Conservation (phyloP, 2,797 vertebrate genomes). For the Pseudochromis fuscus region DNA sequence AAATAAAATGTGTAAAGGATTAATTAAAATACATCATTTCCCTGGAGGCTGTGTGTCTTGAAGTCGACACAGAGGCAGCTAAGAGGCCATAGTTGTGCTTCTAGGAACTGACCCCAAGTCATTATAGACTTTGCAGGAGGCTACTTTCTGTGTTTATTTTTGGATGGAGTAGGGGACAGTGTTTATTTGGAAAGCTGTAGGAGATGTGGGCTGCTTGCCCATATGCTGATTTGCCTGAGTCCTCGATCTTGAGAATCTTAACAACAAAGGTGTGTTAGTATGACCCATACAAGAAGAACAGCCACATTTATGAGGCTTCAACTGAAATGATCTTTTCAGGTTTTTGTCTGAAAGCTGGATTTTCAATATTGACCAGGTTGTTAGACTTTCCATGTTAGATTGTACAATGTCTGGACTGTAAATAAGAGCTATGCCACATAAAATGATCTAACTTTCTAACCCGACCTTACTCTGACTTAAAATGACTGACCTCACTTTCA, state of each 20-base stretch:
- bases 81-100: neutral
- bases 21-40: too few relatives aligned
- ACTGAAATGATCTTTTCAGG: neutral
- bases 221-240: neutral
- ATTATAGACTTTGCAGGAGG: constrained; percentile 5
- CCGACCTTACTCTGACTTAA: neutral
- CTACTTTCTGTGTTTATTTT: constrained; percentile 6
- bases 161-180: neutral
- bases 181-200: constrained; percentile 10
- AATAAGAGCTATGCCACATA: neutral
- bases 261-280: neutral
- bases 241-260: too few relatives aligned
- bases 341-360: neutral
- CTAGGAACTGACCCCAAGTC: neutral
- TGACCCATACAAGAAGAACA: neutral
- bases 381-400: neutral
- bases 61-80: constrained; percentile 4
- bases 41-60: too few relatives aligned
- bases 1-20: too few relatives aligned
- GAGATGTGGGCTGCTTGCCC: neutral
- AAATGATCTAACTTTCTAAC: neutral
- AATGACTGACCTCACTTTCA: fast-evolving
- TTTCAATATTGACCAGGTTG: neutral
- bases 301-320: neutral
- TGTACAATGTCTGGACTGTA: neutral